Evolutionary conservation across 2,888 invertebrate species (phyloP), one percentile per base, ranked within the genome.

Genomic region (Tanytarsus gracilentus): DNA sequence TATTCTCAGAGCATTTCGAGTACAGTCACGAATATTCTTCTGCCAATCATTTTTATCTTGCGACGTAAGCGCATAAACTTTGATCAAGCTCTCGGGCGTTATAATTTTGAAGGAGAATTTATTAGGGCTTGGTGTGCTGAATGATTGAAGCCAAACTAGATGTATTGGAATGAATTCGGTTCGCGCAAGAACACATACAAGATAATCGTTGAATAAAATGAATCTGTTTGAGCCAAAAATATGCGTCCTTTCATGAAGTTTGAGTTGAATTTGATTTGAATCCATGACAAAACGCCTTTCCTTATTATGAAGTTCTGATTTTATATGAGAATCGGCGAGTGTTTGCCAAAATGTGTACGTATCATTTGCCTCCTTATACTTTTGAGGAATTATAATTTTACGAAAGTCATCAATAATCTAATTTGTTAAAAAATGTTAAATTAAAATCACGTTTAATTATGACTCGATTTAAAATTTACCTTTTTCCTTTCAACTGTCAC

Each of bases 11-110:
- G 79, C 80, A 14, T 76, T 74, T 69, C 83, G 83, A 63, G 92
- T 86, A 3, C 87, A 81, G 49, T 78, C 78, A 68, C 89, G 88
- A 25, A 93, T 71, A 33, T 82, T 79, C 69, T 87, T 84, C 48
- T 86, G 75, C 91, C 91, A 91, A 65, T 88, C 84, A 3, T 83
- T 82, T 70, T 88, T 88, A 63, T 85, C 84, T 61, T 83, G 80
- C 56, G 86, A 76, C 40, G 81, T 78, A 27, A 74, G 75, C 9
- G 89, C 83, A 14, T 79, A 74, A 18, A 93, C 77, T 40, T 80
- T 78, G 62, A 91, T 76, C 2, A 76, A 78, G 65, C 89, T 90
- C 70, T 93, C 92, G 0, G 92, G 92, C 62, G 85, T 84, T 33
- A 81, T 84, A 11, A 93, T 72, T 63, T 81, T 79, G 64, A 89